Evolutionary conservation across 2,888 invertebrate species (phyloP), one percentile per base, ranked within the genome.

Genomic region (Eurytoma adleriae): DNA sequence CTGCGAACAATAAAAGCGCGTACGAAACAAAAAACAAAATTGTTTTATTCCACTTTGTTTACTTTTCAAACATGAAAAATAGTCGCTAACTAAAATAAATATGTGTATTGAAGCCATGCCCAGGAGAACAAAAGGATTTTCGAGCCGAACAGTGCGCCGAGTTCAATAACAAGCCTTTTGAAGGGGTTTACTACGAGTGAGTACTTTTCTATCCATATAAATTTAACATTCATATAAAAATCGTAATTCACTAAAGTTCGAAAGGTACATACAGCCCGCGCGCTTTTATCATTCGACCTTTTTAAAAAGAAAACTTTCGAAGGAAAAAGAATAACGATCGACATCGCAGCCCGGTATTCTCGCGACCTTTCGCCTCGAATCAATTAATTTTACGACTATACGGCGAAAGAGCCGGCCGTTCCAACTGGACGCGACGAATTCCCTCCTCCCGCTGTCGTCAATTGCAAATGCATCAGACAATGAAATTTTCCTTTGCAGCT

Each of bases 121-220:
- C 96, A 0, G 94, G 94, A 57, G 94, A 93, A 20, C 91, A 94
- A 57, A 91, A 90, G 4, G 98, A 99, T 91, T 99, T 96, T 91
- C 93, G 99, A 76, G 93, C 95, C 0, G 94, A 96, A 84, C 99
- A 99, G 90, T 99, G 99, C 91, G 93, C 96, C 0, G 94, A 94
- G 85, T 98, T 94, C 91, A 95, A 99, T 91, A 92, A 92, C 74
- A 93, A 95, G 64, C 94, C 95, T 2, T 97, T 98, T 89, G 96
- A 97, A 86, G 96, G 96, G 62, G 92, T 94, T 71, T 93, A 93
- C 85, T 97, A 98, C 91, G 94, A 95, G 95, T 97, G 92, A 94
- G 94, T 92, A 83, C 78, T 64, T 68, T 75, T 73, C 12, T 18
- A 18, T 59, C 13, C 7, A 1, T 54, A 64, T 72, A 57, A 10